Evolutionary conservation across 2,888 invertebrate species (phyloP).

Genomic region (Ennomos erosarius): DNA sequence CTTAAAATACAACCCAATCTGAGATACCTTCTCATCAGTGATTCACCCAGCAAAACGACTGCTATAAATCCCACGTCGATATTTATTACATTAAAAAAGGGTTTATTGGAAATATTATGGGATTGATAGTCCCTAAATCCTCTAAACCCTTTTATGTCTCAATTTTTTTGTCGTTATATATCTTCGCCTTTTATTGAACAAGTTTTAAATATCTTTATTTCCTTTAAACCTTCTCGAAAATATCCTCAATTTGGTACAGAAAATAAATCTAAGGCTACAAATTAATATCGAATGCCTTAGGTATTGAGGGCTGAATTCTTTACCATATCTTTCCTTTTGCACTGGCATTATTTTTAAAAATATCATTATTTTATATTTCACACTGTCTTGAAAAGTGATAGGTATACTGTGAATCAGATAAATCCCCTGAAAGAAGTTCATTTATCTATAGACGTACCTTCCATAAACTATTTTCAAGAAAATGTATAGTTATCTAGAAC

Average conservation of each 20-base stretch:
- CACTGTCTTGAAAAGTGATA: no score
- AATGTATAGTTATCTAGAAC: no score
- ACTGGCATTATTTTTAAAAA: no score
- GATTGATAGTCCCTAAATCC: constrained; percentile 13
- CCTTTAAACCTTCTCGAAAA: constrained; percentile 14
- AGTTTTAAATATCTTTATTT: constrained; percentile 33
- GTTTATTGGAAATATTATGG: constrained; percentile 37
- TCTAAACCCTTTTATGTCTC: constrained; percentile 25
- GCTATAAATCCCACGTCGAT: constrained; percentile 23
- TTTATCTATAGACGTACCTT: no score
- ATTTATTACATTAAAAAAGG: constrained; percentile 21
- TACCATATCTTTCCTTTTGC: no score
- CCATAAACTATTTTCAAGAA: no score
- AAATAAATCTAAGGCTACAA: constrained; percentile 3
- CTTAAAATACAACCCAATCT: not conserved
- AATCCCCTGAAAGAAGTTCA: no score
- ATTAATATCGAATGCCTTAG: not conserved
- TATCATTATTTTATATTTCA: no score
- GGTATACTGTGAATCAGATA: no score
- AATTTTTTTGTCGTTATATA: constrained; percentile 15
- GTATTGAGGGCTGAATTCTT: not conserved
- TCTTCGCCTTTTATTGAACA: constrained; percentile 16
- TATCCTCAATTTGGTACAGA: not conserved
- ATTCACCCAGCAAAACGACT: constrained; percentile 15
- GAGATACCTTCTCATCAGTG: constrained; percentile 9